phyloP scores from a whole-genome alignment of 2,113 vertebrate species.

The Actenoides lindsayi region DNA sequence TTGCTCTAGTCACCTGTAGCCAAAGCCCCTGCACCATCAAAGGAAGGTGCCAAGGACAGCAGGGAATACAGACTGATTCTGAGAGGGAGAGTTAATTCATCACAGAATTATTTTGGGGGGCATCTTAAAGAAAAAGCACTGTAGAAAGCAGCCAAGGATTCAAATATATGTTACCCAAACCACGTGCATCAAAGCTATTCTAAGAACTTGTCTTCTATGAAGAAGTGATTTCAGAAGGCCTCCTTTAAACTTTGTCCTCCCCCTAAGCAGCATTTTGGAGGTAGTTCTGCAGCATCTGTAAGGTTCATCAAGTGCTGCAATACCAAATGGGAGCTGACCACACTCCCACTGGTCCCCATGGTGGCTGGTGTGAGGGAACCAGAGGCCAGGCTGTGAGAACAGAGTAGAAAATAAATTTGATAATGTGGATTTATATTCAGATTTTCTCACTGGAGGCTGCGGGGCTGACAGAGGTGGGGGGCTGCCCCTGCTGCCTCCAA shows the following conservation, averaged over 20 bases:
- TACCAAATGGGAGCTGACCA: accelerated
- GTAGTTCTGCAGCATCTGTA: not conserved
- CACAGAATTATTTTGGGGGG: no score
- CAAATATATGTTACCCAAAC: not conserved
- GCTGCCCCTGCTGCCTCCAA: not conserved
- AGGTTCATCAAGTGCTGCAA: not conserved
- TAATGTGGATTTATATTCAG: not conserved
- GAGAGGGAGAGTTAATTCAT: not conserved
- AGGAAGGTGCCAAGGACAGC: not conserved
- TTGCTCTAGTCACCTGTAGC: not conserved
- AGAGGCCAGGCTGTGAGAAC: not conserved
- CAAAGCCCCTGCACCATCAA: not conserved
- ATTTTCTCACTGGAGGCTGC: not conserved
- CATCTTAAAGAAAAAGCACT: not conserved
- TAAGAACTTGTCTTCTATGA: not conserved
- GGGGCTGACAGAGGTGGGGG: not conserved
- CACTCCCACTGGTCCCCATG: not conserved
- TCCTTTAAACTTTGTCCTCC: accelerated
- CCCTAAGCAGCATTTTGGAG: not conserved
- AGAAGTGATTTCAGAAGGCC: not conserved
- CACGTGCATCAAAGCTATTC: not conserved
- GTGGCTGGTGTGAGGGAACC: not conserved
- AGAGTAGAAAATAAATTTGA: not conserved
- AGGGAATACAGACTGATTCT: not conserved
- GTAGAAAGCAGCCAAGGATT: not conserved